Conservation (phyloP, 2,113 vertebrate species). For the Dromiciops gliroides region DNA sequence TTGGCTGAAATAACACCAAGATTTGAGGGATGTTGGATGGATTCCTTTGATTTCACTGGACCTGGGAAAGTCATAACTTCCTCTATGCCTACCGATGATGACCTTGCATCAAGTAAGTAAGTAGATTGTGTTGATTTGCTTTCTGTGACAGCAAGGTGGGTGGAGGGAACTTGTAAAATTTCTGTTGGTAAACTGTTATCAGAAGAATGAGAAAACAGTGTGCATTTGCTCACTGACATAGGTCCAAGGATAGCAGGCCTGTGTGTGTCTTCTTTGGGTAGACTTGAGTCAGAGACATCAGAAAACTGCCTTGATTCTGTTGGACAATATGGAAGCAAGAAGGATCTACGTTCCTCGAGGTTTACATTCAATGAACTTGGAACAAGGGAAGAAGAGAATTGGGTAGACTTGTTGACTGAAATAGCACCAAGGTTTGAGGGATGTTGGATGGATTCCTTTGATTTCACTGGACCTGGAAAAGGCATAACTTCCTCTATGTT, state of each 20-base stretch:
- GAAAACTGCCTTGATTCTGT: too few relatives aligned
- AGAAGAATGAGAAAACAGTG: neutral
- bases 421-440: too few relatives aligned
- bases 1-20: neutral
- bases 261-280: neutral
- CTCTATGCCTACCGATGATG: neutral
- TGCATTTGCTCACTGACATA: too few relatives aligned
- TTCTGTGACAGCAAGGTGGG: neutral
- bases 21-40: neutral
- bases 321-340: too few relatives aligned
- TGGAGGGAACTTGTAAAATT: neutral
- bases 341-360: too few relatives aligned
- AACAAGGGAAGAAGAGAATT: too few relatives aligned
- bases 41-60: neutral
- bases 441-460: too few relatives aligned
- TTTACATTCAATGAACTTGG: too few relatives aligned
- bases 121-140: neutral
- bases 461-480: too few relatives aligned
- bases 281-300: neutral
- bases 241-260: too few relatives aligned
- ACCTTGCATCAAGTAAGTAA: neutral
- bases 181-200: neutral
- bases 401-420: too few relatives aligned
- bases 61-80: neutral
- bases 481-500: too few relatives aligned